A percentile compares a stretch with the other conserved stretches of the same genome.
Evolutionary conservation across 2,888 invertebrate genomes (phyloP).

Genomic region (Nymphalis urticae): DNA sequence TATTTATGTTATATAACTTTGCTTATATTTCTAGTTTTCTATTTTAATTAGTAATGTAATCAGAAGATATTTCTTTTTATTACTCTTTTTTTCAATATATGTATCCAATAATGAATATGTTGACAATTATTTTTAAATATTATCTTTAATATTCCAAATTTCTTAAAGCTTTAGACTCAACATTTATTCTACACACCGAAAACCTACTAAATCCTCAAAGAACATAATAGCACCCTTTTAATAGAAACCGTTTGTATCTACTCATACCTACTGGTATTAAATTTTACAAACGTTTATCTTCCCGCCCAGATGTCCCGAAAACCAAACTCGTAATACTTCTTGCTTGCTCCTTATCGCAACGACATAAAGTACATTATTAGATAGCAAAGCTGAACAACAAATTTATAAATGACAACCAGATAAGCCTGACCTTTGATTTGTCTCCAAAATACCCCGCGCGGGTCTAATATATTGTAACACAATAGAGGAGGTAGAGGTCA

Average conservation of each 20-base stretch:
- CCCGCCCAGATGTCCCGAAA: constrained; percentile 70
- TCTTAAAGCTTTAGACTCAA: not conserved
- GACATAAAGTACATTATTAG: constrained; percentile 44
- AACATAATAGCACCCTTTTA: constrained; percentile 41
- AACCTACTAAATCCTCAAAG: constrained; percentile 31
- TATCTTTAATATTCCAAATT: not conserved
- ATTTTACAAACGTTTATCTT: constrained; percentile 59
- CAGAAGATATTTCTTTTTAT: no score
- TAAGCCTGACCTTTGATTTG: constrained; percentile 47
- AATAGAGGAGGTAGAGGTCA: constrained; percentile 53
- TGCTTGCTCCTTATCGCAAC: constrained; percentile 34
- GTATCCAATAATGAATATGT: no score
- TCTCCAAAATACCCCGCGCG: constrained; percentile 28
- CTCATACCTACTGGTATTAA: constrained; percentile 59
- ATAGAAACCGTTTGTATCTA: constrained; percentile 49
- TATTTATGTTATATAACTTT: no score
- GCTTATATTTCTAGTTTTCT: no score
- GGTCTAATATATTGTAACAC: constrained; percentile 9
- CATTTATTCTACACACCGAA: constrained; percentile 2
- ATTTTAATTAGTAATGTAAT: no score
- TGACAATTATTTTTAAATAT: no score
- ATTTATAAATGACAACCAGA: constrained; percentile 49
- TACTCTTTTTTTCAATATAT: no score
- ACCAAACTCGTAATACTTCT: constrained; percentile 43
- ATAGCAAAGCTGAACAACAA: constrained; percentile 43